Conservation (phyloP, 2,113 vertebrate genomes). For the Chelonoidis abingdonii region DNA sequence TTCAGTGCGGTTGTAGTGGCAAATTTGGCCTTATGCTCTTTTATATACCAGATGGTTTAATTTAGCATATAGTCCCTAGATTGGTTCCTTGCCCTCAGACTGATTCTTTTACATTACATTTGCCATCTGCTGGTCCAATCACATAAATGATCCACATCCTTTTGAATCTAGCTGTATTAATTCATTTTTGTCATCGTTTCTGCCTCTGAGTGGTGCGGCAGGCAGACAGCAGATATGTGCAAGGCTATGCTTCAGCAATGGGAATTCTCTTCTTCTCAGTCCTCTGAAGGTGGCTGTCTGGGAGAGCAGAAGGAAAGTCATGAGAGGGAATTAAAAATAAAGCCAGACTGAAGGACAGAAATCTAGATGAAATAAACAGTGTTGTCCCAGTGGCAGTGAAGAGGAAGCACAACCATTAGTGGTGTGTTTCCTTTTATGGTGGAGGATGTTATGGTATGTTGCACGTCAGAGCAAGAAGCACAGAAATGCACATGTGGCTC, state of each 20-base stretch:
- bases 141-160: constrained; percentile 42
- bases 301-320: rapidly evolving
- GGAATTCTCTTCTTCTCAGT: not conserved
- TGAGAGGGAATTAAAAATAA: not conserved
- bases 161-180: constrained; percentile 25
- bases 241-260: not conserved
- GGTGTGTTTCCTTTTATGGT: not conserved
- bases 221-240: not conserved
- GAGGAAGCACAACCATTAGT: not conserved
- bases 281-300: not conserved
- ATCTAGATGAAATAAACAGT: not conserved
- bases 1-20: not conserved
- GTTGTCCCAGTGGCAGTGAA: not conserved
- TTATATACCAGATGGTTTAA: constrained; percentile 56
- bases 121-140: constrained; percentile 65
- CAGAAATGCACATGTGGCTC: not conserved
- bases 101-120: constrained; percentile 43
- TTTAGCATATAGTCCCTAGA: constrained; percentile 41
- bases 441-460: not conserved
- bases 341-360: not conserved
- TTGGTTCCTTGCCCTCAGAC: constrained; percentile 13
- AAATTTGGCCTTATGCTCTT: not conserved
- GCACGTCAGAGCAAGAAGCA: not conserved
- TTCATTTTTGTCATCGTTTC: constrained; percentile 35
- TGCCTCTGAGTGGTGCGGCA: constrained; percentile 1